Evolutionary conservation across 1,140 invertebrate genomes (phyloP).

Genomic region (Elymnias hypermnestra): DNA sequence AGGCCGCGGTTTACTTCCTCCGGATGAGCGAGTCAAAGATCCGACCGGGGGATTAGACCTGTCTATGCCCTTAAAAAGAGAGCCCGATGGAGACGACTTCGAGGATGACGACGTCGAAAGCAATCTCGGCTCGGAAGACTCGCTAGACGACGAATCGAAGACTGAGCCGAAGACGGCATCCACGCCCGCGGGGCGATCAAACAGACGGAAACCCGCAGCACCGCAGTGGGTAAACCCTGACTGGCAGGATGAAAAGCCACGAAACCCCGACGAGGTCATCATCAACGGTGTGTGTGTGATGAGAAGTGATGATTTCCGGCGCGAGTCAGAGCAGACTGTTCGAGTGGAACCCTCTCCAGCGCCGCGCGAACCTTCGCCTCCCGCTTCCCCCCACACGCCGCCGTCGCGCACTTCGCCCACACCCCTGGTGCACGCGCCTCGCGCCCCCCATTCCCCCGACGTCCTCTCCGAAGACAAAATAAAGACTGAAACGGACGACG

Average conservation of each 20-base stretch:
- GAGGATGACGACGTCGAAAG: slow-evolving; percentile 85
- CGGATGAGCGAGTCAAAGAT: slow-evolving; percentile 81
- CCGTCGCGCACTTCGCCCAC: slow-evolving; percentile 28
- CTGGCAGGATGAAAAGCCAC: slow-evolving; percentile 84
- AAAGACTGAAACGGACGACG: slow-evolving; percentile 66
- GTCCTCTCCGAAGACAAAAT: slow-evolving; percentile 63
- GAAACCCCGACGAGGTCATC: slow-evolving; percentile 85
- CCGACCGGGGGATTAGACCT: slow-evolving; percentile 88
- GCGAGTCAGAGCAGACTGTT: slow-evolving; percentile 82
- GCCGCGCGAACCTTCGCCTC: slow-evolving; percentile 70
- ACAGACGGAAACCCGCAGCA: slow-evolving; percentile 92
- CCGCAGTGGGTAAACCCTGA: slow-evolving; percentile 98
- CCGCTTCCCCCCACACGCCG: slow-evolving; percentile 28
- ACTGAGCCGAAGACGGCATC: slow-evolving; percentile 62
- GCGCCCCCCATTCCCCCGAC: slow-evolving; percentile 32
- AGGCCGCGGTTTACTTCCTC: slow-evolving; percentile 78
- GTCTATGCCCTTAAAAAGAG: slow-evolving; percentile 87
- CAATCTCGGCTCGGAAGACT: slow-evolving; percentile 87
- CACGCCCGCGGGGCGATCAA: slow-evolving; percentile 76
- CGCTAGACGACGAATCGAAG: slow-evolving; percentile 78
- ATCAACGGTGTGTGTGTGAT: slow-evolving; percentile 95
- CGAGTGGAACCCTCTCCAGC: slow-evolving; percentile 84
- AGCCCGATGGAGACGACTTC: slow-evolving; percentile 84
- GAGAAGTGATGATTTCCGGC: slow-evolving; percentile 84
- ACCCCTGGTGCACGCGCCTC: slow-evolving; percentile 20